phyloP scores from a whole-genome alignment of 2,113 vertebrate species.

The Zootoca vivipara region DNA sequence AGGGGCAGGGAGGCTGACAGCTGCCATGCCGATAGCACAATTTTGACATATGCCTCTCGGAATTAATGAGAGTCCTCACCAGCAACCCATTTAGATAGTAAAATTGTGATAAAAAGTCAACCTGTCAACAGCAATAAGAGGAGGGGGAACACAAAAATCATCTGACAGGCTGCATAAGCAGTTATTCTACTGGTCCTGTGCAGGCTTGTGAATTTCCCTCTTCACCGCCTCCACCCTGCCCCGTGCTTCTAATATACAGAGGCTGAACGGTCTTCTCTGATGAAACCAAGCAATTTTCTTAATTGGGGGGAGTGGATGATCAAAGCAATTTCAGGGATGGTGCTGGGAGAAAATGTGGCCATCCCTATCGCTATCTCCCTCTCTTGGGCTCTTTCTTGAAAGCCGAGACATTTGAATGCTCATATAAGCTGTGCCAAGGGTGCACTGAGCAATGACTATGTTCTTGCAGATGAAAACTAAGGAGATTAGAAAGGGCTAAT shows the following conservation, averaged over 20 bases:
- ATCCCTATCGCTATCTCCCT: background rate
- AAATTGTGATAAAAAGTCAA: constrained; percentile 36
- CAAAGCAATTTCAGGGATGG: constrained; percentile 46
- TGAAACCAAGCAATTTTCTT: constrained; percentile 48
- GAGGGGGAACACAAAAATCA: background rate
- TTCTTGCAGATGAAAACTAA: constrained; percentile 41
- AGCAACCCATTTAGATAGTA: constrained; percentile 36
- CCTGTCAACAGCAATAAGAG: constrained; percentile 32
- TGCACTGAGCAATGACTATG: constrained; percentile 8
- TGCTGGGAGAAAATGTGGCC: constrained; percentile 3
- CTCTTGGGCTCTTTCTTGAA: constrained; percentile 17
- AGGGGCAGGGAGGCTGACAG: background rate
- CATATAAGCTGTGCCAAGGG: background rate
- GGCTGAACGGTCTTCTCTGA: constrained; percentile 45
- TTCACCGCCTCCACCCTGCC: background rate
- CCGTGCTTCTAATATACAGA: constrained; percentile 28
- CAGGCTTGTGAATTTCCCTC: constrained; percentile 7
- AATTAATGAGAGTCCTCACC: constrained; percentile 39
- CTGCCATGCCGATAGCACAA: constrained; percentile 25
- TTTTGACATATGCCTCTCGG: constrained; percentile 35
- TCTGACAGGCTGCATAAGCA: constrained; percentile 37
- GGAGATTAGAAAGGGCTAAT: background rate
- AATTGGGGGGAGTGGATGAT: constrained; percentile 44
- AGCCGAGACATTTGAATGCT: constrained; percentile 38
- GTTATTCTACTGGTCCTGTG: background rate